Evolutionary conservation across 2,113 vertebrate genomes (phyloP).

Genomic region (Charina bottae): DNA sequence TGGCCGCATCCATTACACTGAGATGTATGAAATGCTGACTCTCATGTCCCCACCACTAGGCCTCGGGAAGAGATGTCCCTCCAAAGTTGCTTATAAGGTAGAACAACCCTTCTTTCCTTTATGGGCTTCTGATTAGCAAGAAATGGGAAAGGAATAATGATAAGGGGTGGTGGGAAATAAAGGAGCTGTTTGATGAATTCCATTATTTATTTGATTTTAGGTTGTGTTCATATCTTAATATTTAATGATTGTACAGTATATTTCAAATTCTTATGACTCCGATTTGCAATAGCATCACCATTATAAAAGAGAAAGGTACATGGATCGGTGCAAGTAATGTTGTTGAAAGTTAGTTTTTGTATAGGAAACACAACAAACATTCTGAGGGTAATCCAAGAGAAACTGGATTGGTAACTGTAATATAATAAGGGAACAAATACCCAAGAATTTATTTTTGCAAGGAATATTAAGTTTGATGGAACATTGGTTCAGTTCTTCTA

Average conservation of each 20-base stretch:
- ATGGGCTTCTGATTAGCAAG: conserved; percentile 66
- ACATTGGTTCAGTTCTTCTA: neutral
- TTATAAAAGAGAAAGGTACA: neutral
- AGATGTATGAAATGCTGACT: conserved; percentile 99
- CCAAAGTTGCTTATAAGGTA: conserved; percentile 99
- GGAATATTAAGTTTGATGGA: neutral
- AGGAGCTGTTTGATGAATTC: fast-evolving
- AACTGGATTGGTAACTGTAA: neutral
- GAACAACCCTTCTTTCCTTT: conserved; percentile 77
- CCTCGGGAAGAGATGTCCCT: conserved; percentile 99
- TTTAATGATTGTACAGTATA: fast-evolving
- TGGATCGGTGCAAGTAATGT: neutral
- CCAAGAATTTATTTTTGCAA: neutral
- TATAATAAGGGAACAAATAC: neutral
- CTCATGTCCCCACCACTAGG: conserved; percentile 99
- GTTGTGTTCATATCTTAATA: conserved; percentile 7
- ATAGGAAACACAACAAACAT: neutral
- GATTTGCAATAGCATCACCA: neutral
- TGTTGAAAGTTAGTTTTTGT: conserved; percentile 4
- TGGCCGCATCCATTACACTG: conserved; percentile 99
- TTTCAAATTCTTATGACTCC: fast-evolving
- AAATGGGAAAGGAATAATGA: conserved; percentile 53
- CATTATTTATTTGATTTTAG: conserved; percentile 11
- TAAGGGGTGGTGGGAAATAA: conserved; percentile 35
- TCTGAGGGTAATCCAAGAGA: neutral